phyloP scores from a whole-genome alignment of 2,888 invertebrate genomes.

The Coenonympha glycerion region DNA sequence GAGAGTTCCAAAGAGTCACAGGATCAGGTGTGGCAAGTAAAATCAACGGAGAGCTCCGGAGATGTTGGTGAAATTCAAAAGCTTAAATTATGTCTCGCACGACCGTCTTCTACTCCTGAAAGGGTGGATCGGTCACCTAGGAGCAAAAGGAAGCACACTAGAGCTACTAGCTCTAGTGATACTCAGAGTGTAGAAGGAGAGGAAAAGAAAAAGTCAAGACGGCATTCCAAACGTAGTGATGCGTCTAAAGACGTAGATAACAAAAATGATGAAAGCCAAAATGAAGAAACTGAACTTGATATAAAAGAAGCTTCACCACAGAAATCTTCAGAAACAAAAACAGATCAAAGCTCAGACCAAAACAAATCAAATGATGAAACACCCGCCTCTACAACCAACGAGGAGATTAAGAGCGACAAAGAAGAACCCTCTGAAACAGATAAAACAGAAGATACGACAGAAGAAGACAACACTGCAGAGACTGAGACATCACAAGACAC shows the following conservation, averaged over 20 bases:
- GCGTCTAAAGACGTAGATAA: constrained; percentile 56
- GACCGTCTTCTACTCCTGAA: constrained; percentile 74
- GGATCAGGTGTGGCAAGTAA: constrained; percentile 74
- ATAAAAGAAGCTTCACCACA: constrained; percentile 28
- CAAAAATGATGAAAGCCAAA: constrained; percentile 52
- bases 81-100: constrained; percentile 78
- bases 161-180: constrained; percentile 70
- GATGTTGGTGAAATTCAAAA: constrained; percentile 78
- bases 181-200: constrained; percentile 59
- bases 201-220: constrained; percentile 65
- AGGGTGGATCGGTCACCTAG: constrained; percentile 68
- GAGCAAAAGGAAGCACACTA: constrained; percentile 68
- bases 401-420: constrained; percentile 39
- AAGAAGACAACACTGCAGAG: constrained; percentile 19
- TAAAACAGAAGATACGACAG: constrained; percentile 25
- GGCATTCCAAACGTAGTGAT: constrained; percentile 51
- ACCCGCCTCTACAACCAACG: constrained; percentile 54
- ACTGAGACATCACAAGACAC: constrained; percentile 28
- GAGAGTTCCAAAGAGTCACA: constrained; percentile 55
- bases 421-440: constrained; percentile 27
- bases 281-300: constrained; percentile 44
- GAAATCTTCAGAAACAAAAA: constrained; percentile 15
- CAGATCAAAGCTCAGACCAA: constrained; percentile 12
- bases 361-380: constrained; percentile 34
- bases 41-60: constrained; percentile 62